A percentile compares a stretch with the other conserved stretches of the same genome.
Conservation (phyloP, 2,113 vertebrate species). For the Phoxinus phoxinus region DNA sequence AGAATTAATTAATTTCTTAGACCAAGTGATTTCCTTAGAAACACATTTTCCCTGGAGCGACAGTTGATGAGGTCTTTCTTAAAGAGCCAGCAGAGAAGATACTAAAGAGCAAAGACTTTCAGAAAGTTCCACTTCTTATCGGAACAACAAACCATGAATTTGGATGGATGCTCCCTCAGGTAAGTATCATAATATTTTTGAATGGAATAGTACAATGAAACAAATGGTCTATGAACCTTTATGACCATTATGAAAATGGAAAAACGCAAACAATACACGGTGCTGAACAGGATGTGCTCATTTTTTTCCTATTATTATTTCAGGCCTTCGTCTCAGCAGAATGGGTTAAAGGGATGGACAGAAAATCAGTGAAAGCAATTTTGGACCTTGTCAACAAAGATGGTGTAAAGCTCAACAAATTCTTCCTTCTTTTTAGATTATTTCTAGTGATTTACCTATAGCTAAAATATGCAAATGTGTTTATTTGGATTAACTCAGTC, state of each 20-base stretch:
- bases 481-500: not conserved
- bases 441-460: not conserved
- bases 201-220: not conserved
- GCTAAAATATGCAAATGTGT: not conserved
- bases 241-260: not conserved
- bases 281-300: not conserved
- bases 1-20: not conserved
- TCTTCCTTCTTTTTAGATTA: not conserved
- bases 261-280: too few species aligned
- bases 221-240: not conserved
- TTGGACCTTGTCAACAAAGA: constrained; percentile 63
- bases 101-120: constrained; percentile 71
- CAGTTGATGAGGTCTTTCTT: constrained; percentile 78
- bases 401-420: constrained; percentile 63
- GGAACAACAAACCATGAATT: constrained; percentile 82
- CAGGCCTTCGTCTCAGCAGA: constrained; percentile 68
- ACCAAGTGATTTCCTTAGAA: constrained; percentile 12
- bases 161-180: constrained; percentile 76
- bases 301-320: not conserved
- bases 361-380: constrained; percentile 57
- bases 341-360: constrained; percentile 74
- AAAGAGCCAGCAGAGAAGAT: constrained; percentile 70
- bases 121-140: constrained; percentile 76
- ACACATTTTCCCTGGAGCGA: constrained; percentile 61
- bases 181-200: constrained; percentile 29